Evolutionary conservation across 2,797 vertebrate genomes (phyloP), one percentile per base, ranked within the genome.

Genomic region (Poecilia velifera): DNA sequence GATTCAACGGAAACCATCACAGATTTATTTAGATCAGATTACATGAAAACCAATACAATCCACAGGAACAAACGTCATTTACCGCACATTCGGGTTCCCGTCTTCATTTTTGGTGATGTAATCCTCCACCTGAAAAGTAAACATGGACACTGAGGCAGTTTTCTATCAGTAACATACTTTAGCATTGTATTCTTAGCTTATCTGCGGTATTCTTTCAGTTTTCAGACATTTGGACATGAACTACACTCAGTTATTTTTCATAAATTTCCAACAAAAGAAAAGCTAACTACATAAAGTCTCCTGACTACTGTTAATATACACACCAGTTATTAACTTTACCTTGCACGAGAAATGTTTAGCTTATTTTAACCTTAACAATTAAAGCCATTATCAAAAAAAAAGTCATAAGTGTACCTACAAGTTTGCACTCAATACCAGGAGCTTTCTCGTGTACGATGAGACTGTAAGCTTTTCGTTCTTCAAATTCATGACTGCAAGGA

Each of bases 401-500:
- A 6, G 16, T 59, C 2, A 12, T 46, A 78, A n/a, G 6, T 13
- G 0, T 77, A 94, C 96, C 97, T 90, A 98, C 98, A 85, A 97
- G 93, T 82, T 16, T 88, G 86, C 96, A 98, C 68, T 82, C 74
- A 80, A 96, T 68, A n/a, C 31, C 91, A 36, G 74, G 1, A 14
- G 71, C 22, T 1, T 79, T 41, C 0, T 88, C 53, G 90, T 86
- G 90, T 76, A 98, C 53, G 84, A 97, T 80, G 84, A 99, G 94
- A 78, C 93, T 97, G 90, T 98, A 97, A 72, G 95, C 92, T 51
- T 88, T 91, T 76, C 93, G 85, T 80, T 97, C 92, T 4, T 88
- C 74, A 82, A 96, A 64, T 0, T 8, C 82, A 82, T 95, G 83
- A 0, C 36, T 73, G 76, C 94, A 96, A 12, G 25, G 1, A n/a